Evolutionary conservation across 2,888 invertebrate genomes (phyloP).

Genomic region (Dynastes maya): DNA sequence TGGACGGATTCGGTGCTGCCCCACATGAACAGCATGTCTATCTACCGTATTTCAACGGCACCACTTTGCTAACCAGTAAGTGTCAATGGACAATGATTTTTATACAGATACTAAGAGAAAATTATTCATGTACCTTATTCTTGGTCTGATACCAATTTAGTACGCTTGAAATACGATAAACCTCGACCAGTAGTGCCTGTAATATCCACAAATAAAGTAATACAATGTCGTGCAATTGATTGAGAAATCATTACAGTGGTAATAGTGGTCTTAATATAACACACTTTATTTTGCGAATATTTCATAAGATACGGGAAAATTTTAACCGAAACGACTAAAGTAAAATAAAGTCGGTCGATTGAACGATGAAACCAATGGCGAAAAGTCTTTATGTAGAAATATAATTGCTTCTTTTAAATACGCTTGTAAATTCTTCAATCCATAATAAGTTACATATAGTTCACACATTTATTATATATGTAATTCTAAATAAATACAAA

Average conservation of each 20-base stretch:
- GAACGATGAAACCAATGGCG: no score
- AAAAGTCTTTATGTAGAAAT: no score
- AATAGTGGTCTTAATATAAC: neutral
- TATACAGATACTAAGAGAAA: conserved; percentile 28
- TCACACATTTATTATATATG: no score
- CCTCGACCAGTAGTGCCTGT: neutral
- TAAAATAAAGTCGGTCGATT: no score
- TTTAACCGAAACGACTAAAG: no score
- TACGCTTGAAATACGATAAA: conserved; percentile 32
- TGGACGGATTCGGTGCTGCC: conserved; percentile 79
- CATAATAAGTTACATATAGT: no score
- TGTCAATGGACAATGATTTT: conserved; percentile 62
- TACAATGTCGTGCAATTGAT: neutral
- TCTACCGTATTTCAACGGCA: conserved; percentile 89
- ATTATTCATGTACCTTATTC: neutral
- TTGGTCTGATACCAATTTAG: neutral
- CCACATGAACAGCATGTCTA: conserved; percentile 85
- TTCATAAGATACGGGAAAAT: no score
- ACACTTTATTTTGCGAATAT: neutral
- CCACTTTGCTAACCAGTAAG: conserved; percentile 86
- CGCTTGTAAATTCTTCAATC: no score
- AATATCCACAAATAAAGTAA: neutral
- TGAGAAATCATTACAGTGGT: neutral
- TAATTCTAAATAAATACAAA: no score
- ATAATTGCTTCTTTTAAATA: no score